Evolutionary conservation across 2,113 vertebrate species (phyloP).

Genomic region (Poicephalus gulielmi): DNA sequence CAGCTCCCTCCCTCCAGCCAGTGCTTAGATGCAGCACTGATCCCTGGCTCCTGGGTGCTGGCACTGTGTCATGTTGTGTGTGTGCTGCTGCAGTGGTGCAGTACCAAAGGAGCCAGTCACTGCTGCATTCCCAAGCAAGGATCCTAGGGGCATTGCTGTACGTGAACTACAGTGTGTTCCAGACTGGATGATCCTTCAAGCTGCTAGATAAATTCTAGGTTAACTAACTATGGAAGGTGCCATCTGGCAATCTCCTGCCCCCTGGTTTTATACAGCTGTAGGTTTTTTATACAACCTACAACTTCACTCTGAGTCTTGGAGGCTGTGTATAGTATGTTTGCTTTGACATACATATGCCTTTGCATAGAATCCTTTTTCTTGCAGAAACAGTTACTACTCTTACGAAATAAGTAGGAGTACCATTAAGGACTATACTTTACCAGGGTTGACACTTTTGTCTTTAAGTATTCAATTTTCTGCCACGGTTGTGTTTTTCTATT

Average conservation of each 20-base stretch:
- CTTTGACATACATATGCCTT: neutral
- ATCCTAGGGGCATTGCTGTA: neutral
- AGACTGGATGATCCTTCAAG: neutral
- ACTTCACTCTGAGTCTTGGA: neutral
- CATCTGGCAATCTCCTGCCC: neutral
- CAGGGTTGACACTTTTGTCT: neutral
- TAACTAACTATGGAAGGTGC: neutral
- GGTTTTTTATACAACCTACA: too few species aligned
- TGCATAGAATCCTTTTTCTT: neutral
- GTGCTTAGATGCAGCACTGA: neutral
- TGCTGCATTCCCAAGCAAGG: neutral
- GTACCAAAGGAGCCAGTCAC: rapidly evolving
- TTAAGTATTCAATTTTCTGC: neutral
- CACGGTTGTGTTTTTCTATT: neutral
- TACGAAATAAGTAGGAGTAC: neutral
- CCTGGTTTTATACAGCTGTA: neutral
- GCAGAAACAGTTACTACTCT: neutral
- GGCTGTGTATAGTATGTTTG: neutral
- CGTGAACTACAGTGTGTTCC: neutral
- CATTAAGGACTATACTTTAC: neutral
- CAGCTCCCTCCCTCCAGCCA: neutral
- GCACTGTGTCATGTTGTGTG: rapidly evolving
- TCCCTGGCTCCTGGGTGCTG: neutral
- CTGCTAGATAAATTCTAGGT: neutral
- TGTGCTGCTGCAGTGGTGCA: rapidly evolving